A percentile compares a stretch with the other conserved stretches of the same genome.
Conservation (phyloP, 2,113 vertebrate species). For the Callaeas wilsoni region DNA sequence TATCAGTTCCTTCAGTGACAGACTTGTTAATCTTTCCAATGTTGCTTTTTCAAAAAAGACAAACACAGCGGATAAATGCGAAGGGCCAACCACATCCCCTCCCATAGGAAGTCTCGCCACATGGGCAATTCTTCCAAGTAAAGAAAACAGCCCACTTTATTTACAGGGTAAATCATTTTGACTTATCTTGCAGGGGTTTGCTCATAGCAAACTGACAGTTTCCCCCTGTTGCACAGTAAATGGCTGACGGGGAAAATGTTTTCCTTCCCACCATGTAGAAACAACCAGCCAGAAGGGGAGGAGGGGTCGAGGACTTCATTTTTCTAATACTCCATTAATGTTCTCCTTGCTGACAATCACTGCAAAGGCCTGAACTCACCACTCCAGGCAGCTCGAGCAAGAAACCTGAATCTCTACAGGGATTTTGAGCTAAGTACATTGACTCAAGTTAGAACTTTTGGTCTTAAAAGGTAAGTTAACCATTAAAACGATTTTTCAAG, state of each 20-base stretch:
- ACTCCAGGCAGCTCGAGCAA: conserved; percentile 50
- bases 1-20: conserved; percentile 69
- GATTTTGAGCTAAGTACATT: conserved; percentile 57
- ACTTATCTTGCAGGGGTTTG: conserved; percentile 69
- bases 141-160: conserved; percentile 74
- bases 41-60: conserved; percentile 71
- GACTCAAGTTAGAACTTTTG: conserved; percentile 40
- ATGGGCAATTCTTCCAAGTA: conserved; percentile 71
- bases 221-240: conserved; percentile 71
- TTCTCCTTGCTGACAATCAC: conserved; percentile 63
- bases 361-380: conserved; percentile 55
- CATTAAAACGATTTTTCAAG: conserved; percentile 8
- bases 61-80: conserved; percentile 69
- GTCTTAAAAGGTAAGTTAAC: conserved; percentile 49
- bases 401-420: conserved; percentile 62
- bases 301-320: conserved; percentile 57
- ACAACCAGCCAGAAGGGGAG: conserved; percentile 65
- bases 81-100: conserved; percentile 69
- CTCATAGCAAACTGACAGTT: conserved; percentile 70
- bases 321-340: conserved; percentile 70
- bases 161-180: conserved; percentile 76
- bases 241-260: conserved; percentile 72
- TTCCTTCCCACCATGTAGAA: conserved; percentile 73
- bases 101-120: conserved; percentile 73
- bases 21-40: conserved; percentile 73